Base-by-base conservation (phyloP, 2,113 vertebrate genomes). In the Ceuthmochares aereus region DNA sequence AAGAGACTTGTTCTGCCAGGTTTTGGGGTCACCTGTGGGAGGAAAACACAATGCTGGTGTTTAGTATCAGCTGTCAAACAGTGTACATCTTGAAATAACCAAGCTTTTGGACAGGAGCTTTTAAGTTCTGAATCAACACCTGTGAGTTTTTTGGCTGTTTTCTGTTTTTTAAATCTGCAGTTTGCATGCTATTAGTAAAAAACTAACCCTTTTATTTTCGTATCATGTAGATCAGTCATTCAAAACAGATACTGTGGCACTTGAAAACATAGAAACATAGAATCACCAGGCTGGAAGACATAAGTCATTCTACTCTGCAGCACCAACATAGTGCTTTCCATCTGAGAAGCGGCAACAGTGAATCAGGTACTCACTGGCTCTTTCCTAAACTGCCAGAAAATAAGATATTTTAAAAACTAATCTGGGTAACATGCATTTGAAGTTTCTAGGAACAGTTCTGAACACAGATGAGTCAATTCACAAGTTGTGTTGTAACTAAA, bases 1-100 rank as follows among this genome's bases (percentile, higher is more conserved):
- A 98, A 99, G 99, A 98, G 99, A 99, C 98, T 99, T 99, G 98
- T 99, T 99, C 98, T 99, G 99, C 99, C 99, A 99, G 95, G 99
- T 99, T 98, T 99, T 99, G 96, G 99, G 99, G 97, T 99, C 99
- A 99, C 99, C 99, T 99, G 98, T 74, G 95, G 95, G 94, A 98
- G 89, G 97, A 97, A 98, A 97, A 97, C 89, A 97, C 95, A 97
- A 96, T 52, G 89, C 94, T 96, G 68, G 87, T 49, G 68, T 98
- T 96, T 98, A 94, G 97, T 97, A 97, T 96, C 94, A 2, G 95
- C 95, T 76, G 80, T 96, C 87, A 96, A 90, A 96, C 91, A 92
- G 84, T 85, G 84, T 8, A 96, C 95, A 97, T 96, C 89, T 91
- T 93, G 94, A 95, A 96, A 96, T 62, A 97, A 96, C 94, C 95